Conservation (phyloP, 1,140 invertebrate genomes). For the Meloidogyne chitwoodi region DNA sequence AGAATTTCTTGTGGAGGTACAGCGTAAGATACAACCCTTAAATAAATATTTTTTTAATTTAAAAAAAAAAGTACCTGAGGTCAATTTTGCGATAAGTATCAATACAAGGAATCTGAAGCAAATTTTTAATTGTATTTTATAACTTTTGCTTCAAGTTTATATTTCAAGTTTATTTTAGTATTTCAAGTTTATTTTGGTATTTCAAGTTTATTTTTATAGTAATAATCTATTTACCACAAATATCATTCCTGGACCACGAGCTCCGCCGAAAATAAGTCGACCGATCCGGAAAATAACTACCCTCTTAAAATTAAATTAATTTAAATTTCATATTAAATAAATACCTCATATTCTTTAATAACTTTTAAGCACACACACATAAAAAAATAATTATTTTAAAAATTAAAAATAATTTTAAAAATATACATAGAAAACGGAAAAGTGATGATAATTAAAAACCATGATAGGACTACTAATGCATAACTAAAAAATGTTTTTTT, state of each 20-base stretch:
- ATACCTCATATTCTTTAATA: constrained; percentile 6
- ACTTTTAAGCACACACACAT: constrained; percentile 60
- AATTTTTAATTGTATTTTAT: not conserved
- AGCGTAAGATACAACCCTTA: constrained; percentile 59
- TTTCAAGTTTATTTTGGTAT: not conserved
- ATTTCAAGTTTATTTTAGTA: not conserved
- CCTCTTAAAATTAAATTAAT: constrained; percentile 43
- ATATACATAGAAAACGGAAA: constrained; percentile 79
- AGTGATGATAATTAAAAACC: constrained; percentile 71
- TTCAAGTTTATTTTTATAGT: not conserved
- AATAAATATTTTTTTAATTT: constrained; percentile 11
- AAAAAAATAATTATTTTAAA: constrained; percentile 61
- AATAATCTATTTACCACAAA: constrained; percentile 67
- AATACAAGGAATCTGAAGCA: constrained; percentile 72
- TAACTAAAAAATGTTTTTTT: constrained; percentile 27
- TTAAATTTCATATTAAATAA: constrained; percentile 58
- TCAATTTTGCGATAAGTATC: constrained; percentile 79
- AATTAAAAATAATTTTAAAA: constrained; percentile 72
- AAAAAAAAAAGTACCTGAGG: constrained; percentile 39
- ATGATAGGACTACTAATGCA: constrained; percentile 51
- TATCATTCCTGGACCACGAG: constrained; percentile 66
- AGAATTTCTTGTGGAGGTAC: constrained; percentile 59
- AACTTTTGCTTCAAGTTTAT: not conserved
- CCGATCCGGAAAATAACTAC: constrained; percentile 60
- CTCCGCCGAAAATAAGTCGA: constrained; percentile 56